phyloP scores from a whole-genome alignment of 37 sponge, comb jelly and placozoan genomes.

The Hormiphora californensis region DNA sequence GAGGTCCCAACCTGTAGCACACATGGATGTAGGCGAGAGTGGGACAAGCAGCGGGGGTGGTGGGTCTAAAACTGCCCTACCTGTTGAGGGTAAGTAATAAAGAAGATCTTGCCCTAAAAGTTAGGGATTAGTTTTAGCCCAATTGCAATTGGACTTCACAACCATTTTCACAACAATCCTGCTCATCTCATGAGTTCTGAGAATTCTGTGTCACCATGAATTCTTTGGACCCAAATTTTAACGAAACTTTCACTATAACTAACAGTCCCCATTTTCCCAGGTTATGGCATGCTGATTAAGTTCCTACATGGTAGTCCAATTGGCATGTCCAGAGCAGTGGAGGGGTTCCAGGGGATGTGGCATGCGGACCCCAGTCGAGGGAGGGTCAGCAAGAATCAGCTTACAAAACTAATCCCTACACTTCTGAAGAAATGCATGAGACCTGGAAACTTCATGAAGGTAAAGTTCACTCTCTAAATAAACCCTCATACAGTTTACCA shows the following conservation, averaged over 20 bases:
- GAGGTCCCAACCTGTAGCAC: conserved; percentile 25
- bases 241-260: too few relatives aligned
- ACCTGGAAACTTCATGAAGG: conserved; percentile 52
- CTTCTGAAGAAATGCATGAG: conserved; percentile 28
- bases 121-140: too few relatives aligned
- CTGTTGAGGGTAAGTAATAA: background rate
- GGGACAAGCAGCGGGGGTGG: background rate
- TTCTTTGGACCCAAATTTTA: too few relatives aligned
- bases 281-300: conserved; percentile 73
- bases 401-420: conserved; percentile 16
- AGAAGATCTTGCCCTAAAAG: background rate
- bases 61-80: background rate
- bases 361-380: conserved; percentile 2
- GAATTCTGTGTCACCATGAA: too few relatives aligned
- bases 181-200: too few relatives aligned
- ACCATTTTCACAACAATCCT: too few relatives aligned
- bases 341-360: conserved; percentile 62
- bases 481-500: too few relatives aligned
- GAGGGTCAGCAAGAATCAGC: conserved; percentile 39
- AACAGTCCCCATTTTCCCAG: conserved; percentile 59
- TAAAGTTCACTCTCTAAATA: too few relatives aligned
- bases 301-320: conserved; percentile 70
- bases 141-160: too few relatives aligned
- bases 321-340: conserved; percentile 62
- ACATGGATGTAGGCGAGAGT: too few relatives aligned